phyloP scores from a whole-genome alignment of 2,113 vertebrate genomes.

The Calyptommatus sinebrachiatus region DNA sequence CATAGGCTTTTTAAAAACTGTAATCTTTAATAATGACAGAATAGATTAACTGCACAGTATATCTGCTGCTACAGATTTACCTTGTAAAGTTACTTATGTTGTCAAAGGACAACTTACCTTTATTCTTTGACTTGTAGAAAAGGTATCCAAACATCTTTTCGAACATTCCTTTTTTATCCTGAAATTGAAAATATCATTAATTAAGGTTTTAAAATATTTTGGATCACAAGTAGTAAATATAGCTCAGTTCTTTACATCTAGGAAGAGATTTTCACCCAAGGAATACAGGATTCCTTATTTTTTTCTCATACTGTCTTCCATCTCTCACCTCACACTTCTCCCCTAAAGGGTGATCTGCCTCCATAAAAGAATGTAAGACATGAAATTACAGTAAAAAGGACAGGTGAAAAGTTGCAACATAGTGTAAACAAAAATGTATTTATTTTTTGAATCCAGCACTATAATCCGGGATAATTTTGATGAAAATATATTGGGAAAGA shows the following conservation, averaged over 20 bases:
- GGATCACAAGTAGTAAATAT: background rate
- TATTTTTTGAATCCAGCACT: background rate
- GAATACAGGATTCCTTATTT: background rate
- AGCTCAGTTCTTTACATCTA: too few species aligned
- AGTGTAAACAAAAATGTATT: background rate
- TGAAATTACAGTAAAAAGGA: background rate
- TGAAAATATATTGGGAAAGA: background rate
- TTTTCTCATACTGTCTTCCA: background rate
- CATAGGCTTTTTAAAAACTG: background rate
- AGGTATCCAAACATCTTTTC: conserved; percentile 46
- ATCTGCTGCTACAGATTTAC: background rate
- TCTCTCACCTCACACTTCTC: background rate
- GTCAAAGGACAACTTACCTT: conserved; percentile 36
- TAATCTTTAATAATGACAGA: background rate
- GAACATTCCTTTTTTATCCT: conserved; percentile 44
- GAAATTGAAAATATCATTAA: conserved; percentile 50
- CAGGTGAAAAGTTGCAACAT: background rate
- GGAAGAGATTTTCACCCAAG: background rate
- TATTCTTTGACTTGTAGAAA: conserved; percentile 38
- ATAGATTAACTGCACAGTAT: background rate
- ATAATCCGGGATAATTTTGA: background rate
- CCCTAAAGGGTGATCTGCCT: background rate
- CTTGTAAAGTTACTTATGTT: background rate
- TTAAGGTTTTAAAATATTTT: background rate
- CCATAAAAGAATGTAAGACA: background rate